Evolutionary conservation across 64 coral and sea anemone genomes (phyloP).

Genomic region (Dendrophyllia cribrosa): DNA sequence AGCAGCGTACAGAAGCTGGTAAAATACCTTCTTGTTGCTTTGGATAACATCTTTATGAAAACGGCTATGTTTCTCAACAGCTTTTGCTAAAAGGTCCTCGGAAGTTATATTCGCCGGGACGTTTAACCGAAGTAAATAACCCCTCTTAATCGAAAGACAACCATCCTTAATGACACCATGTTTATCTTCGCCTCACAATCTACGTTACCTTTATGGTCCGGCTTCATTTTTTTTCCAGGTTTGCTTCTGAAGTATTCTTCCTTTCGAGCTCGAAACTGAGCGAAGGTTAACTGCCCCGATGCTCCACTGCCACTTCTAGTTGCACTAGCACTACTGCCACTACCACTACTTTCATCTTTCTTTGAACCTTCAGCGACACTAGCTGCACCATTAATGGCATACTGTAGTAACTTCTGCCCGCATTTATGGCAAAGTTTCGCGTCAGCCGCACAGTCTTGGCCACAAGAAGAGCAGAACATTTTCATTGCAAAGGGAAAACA

Average conservation of each 20-base stretch:
- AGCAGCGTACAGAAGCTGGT: conserved; percentile 50
- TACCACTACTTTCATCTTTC: too few relatives aligned
- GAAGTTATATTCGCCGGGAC: conserved; percentile 36
- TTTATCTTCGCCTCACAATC: neutral
- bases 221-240: too few relatives aligned
- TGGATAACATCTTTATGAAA: conserved; percentile 53
- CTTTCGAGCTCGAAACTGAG: too few relatives aligned
- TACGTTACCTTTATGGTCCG: too few relatives aligned
- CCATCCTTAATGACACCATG: conserved; percentile 56
- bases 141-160: conserved; percentile 47
- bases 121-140: conserved; percentile 59
- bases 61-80: conserved; percentile 63
- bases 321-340: too few relatives aligned
- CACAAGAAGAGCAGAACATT: conserved; percentile 34
- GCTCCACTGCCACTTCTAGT: too few relatives aligned
- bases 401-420: neutral
- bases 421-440: neutral
- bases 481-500: neutral
- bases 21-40: conserved; percentile 12
- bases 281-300: too few relatives aligned
- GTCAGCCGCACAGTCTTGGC: neutral
- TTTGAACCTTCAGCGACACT: neutral
- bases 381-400: neutral
- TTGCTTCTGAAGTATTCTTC: too few relatives aligned
- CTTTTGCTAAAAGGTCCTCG: conserved; percentile 64